Evolutionary conservation across 1,140 invertebrate genomes (phyloP), one percentile per base, ranked within the genome.

Genomic region (Orussus abietinus): DNA sequence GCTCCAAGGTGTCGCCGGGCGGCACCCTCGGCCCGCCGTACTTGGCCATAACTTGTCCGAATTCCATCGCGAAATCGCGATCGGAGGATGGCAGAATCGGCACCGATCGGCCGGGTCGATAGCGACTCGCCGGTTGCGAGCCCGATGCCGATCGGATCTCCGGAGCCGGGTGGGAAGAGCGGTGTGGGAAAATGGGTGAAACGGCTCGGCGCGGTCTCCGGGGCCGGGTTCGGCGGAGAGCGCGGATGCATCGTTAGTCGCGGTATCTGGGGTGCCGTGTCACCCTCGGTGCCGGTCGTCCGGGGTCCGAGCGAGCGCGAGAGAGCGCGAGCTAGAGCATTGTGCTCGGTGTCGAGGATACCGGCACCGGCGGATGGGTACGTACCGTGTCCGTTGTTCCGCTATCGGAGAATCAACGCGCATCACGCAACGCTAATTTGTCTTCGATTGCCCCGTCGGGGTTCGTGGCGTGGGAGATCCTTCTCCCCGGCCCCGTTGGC

Each of bases 341-440:
- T 49, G 47, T 43, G 48, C 42, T 35, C 42, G 33, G 40, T 20
- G 38, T 31, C 33, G 33, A 42, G 42, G 35, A 44, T 38, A 50
- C 21, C 42, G 40, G 45, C 31, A 47, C 43, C 51, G 44, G 43
- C 46, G 17, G n/a, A 49, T 51, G 49, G 38, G 51, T 55, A 54
- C 51, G 51, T 57, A 64, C 51, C 60, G 57, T 65, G 55, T 58
- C 62, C 55, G 65, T 59, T 61, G 68, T 69, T 69, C 58, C 62
- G 60, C 65, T 68, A 70, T 72, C 66, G 52, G 44, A 45, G 59
- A 66, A 70, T 69, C 67, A 70, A 66, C 64, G 67, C 67, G 63
- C 68, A 69, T 71, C 69, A 71, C 67, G 69, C 69, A 71, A 71
- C 61, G 55, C 65, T 69, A 70, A 72, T 73, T 73, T 66, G 62